phyloP scores from a whole-genome alignment of 64 coral and sea anemone genomes.

The Stichodactyla mertensii region DNA sequence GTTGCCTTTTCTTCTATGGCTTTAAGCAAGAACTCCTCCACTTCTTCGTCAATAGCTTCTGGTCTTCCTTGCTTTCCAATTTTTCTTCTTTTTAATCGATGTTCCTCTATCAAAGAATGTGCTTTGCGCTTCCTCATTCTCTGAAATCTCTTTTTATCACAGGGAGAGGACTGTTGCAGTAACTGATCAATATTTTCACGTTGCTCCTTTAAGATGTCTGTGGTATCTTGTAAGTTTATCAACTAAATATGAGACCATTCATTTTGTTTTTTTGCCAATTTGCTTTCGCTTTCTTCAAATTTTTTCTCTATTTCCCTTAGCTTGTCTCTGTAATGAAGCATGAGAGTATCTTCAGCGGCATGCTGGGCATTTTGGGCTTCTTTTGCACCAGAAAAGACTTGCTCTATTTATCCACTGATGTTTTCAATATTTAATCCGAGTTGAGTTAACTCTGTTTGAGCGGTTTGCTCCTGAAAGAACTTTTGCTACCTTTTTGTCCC shows the following conservation, averaged over 20 bases:
- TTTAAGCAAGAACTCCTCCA: slow-evolving; percentile 67
- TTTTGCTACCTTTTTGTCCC: slow-evolving; percentile 50
- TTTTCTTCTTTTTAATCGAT: slow-evolving; percentile 53
- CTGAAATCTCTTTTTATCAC: slow-evolving; percentile 44
- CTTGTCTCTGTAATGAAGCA: slow-evolving; percentile 22
- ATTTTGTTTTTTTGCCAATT: neutral
- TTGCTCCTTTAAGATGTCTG: slow-evolving; percentile 31
- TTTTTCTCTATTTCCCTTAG: slow-evolving; percentile 17
- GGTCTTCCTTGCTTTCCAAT: slow-evolving; percentile 37
- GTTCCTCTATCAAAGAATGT: slow-evolving; percentile 36
- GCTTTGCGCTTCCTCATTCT: slow-evolving; percentile 38
- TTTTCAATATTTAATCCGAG: slow-evolving; percentile 25
- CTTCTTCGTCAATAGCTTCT: slow-evolving; percentile 38
- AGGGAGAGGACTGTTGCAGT: slow-evolving; percentile 22
- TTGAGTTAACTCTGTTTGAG: slow-evolving; percentile 36
- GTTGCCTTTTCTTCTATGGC: slow-evolving; percentile 59
- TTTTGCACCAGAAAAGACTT: slow-evolving; percentile 27
- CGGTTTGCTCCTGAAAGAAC: slow-evolving; percentile 29
- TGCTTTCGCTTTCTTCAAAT: slow-evolving; percentile 11
- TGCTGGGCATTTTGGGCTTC: slow-evolving; percentile 36
- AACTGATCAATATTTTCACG: slow-evolving; percentile 28
- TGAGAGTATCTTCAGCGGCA: slow-evolving; percentile 33
- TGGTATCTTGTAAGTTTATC: slow-evolving; percentile 35
- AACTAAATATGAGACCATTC: neutral
- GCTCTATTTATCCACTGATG: neutral